phyloP scores from a whole-genome alignment of 30 jellyfish, hydroid and myxozoan species.

The Pseudorhiza aurosa region DNA sequence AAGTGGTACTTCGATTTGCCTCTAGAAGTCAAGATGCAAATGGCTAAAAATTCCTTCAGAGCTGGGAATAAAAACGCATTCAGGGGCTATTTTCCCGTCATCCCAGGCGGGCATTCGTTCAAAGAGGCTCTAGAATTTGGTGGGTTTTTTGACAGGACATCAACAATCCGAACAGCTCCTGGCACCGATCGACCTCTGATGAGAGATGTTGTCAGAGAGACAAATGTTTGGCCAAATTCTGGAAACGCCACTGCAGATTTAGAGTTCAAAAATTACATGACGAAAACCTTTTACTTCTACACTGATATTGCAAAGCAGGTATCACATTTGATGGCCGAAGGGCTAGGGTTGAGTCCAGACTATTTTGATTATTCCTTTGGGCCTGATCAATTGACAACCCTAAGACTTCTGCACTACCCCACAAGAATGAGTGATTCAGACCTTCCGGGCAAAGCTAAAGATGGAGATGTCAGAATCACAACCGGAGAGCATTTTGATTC shows the following conservation, averaged over 20 bases:
- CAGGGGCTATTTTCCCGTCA: constrained; percentile 83
- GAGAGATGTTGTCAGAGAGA: constrained; percentile 78
- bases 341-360: constrained; percentile 54
- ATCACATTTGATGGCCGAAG: constrained; percentile 68
- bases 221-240: constrained; percentile 78
- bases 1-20: constrained; percentile 82
- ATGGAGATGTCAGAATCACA: constrained; percentile 64
- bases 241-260: constrained; percentile 35
- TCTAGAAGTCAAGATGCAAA: constrained; percentile 56
- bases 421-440: constrained; percentile 49
- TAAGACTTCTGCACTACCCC: constrained; percentile 82
- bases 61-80: constrained; percentile 46
- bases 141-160: constrained; percentile 23
- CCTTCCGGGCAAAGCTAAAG: constrained; percentile 80
- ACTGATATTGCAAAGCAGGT: constrained; percentile 9
- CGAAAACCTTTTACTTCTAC: constrained; percentile 18
- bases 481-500: constrained; percentile 92
- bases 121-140: constrained; percentile 88
- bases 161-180: background rate
- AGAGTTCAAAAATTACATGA: constrained; percentile 49
- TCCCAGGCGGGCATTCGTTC: constrained; percentile 84
- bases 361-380: constrained; percentile 56
- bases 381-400: constrained; percentile 59
- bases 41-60: constrained; percentile 65
- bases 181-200: constrained; percentile 51